Evolutionary conservation across 2,113 vertebrate genomes (phyloP), one percentile per base, ranked within the genome.

Genomic region (Hyperoodon ampullatus): DNA sequence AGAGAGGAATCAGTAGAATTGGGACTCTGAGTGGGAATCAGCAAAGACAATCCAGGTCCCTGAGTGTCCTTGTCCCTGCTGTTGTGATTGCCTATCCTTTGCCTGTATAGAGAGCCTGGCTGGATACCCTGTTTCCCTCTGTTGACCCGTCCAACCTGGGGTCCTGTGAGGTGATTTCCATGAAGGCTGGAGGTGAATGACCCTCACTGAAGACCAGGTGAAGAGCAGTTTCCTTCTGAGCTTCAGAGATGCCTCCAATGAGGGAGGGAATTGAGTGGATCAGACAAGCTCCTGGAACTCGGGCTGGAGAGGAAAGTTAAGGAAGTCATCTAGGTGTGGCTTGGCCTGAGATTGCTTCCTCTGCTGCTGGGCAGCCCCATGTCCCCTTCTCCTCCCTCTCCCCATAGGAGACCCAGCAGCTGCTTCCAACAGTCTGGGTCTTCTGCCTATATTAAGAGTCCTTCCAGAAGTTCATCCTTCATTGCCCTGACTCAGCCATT

Each of bases 391-490:
- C 0, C 0, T 11, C 30, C 21, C 58, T 74, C 75, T 81, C 90
- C 21, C 21, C 15, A 4, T 6, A 24, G 30, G 68, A 66, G 33
- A 82, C n/a, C 24, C 77, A 53, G 55, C 4, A 63, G n/a, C 63
- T 47, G 55, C 77, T 88, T 61, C 63, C 9, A 1, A 85, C 53
- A 80, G 39, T 26, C 53, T 35, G 28, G 83, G 44, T 55, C 81
- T 88, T 63, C 68, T 93, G 92, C 74, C 65, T 95, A 53, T 94
- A 97, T 74, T 90, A 33, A 71, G 33, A 66, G 63, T 47, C 35
- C 10, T 97, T 96, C 84, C 75, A 58, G 63, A 83, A 53, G 74
- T 88, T 97, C 72, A 42, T 61, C 66, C 93, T 88, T 97, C 70
- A 93, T 96, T 47, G 58, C 55, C 50, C 88, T 55, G 58, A 66